These are phyloP conservation scores for Pangasius larnaudii DNA, from an alignment of 2,797 vertebrate genomes.

Conservation along the genomic window DNA sequence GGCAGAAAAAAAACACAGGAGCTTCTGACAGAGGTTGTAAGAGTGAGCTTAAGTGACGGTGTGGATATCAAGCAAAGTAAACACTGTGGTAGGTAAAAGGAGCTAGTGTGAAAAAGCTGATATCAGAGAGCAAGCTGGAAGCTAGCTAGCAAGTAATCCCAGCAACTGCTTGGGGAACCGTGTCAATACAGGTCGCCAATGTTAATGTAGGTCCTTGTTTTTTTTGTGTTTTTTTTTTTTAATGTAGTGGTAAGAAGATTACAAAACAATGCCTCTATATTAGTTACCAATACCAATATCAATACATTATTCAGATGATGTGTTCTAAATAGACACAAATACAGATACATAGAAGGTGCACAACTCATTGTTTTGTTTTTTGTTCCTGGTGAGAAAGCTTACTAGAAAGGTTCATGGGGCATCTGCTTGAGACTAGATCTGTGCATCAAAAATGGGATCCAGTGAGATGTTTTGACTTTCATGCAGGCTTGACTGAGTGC, in stretches of 20 bases:
- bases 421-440: not conserved
- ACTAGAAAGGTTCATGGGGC: not conserved
- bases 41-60: constrained; percentile 1
- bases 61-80: constrained; percentile 40
- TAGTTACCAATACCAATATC: not conserved
- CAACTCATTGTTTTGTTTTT: not conserved
- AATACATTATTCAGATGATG: not conserved
- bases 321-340: not conserved
- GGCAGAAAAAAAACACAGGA: not conserved
- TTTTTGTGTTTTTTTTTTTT: not conserved
- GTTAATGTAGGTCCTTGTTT: not conserved
- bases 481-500: not conserved
- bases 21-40: constrained; percentile 18
- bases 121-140: not conserved
- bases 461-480: not conserved
- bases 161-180: not conserved
- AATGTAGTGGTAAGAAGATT: not conserved
- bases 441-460: not conserved
- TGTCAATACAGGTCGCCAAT: not conserved
- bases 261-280: not conserved
- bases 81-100: constrained; percentile 39
- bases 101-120: not conserved
- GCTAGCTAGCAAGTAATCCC: not conserved
- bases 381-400: not conserved
- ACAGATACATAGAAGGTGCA: not conserved